These are phyloP conservation scores for Vanessa cardui DNA, from an alignment of 2,888 invertebrate genomes.

Conservation along the genomic window DNA sequence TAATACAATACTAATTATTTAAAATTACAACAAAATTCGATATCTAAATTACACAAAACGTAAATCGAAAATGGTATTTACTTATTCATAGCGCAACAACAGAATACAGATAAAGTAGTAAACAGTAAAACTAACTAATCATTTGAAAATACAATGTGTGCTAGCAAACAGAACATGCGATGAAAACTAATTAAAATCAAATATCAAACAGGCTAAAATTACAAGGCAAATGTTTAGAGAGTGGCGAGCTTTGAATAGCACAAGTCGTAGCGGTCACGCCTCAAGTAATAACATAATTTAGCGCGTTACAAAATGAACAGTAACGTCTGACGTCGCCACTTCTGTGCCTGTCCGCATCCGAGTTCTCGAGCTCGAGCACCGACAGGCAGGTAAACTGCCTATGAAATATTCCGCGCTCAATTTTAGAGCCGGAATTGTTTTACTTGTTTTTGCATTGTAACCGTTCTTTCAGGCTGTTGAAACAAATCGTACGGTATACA, in stretches of 20 bases:
- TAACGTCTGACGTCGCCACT: conserved; percentile 26
- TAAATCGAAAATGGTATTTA: too few species aligned
- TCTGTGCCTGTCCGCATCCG: conserved; percentile 23
- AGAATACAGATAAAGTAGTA: too few species aligned
- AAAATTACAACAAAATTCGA: too few species aligned
- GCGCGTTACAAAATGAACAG: conserved; percentile 27
- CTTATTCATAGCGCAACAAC: too few species aligned
- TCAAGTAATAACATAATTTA: conserved; percentile 26
- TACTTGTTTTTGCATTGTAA: background rate
- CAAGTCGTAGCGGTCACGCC: background rate
- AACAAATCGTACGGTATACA: too few species aligned
- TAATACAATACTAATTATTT: too few species aligned
- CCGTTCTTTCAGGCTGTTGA: too few species aligned
- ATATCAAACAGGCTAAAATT: conserved; percentile 9
- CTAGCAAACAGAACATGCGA: background rate
- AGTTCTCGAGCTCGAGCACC: conserved; percentile 26
- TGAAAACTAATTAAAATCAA: conserved; percentile 17
- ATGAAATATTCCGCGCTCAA: conserved; percentile 17
- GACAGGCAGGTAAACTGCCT: conserved; percentile 18
- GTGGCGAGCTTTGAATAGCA: conserved; percentile 1
- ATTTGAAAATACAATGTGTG: conserved; percentile 4
- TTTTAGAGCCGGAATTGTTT: conserved; percentile 13
- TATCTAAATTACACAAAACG: too few species aligned
- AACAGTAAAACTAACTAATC: background rate
- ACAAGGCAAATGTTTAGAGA: conserved; percentile 16